These are phyloP conservation scores for Drosophila maculinotata DNA, from an alignment of 2,888 invertebrate species.

Conservation along the genomic window DNA sequence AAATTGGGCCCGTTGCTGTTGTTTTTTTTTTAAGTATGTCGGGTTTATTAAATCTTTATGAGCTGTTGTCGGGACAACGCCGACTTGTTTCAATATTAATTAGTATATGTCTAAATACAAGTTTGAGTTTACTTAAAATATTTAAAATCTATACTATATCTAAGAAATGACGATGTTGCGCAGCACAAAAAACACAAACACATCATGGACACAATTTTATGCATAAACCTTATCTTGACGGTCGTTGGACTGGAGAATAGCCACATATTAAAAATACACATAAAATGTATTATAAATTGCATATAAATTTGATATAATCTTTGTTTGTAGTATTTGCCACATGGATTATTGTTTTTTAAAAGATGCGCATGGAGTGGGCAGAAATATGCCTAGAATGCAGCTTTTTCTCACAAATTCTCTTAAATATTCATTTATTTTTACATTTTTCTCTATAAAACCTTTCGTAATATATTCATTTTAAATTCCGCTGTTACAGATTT, in stretches of 20 bases:
- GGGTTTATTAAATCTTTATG: conserved; percentile 70
- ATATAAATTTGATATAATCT: conserved; percentile 29
- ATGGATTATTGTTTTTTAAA: no score
- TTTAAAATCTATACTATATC: conserved; percentile 44
- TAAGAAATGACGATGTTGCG: neutral
- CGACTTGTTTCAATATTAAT: conserved; percentile 69
- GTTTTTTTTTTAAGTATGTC: conserved; percentile 13
- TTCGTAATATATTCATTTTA: no score
- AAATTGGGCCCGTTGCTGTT: conserved; percentile 18
- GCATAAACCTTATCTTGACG: conserved; percentile 17
- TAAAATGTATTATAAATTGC: conserved; percentile 44
- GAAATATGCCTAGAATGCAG: no score
- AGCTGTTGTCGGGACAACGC: conserved; percentile 35
- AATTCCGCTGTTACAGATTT: no score
- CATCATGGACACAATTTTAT: conserved; percentile 17
- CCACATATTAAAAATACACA: conserved; percentile 25
- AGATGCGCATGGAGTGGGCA: neutral
- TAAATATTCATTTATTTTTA: no score
- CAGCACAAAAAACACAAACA: neutral
- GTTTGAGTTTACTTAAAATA: conserved; percentile 57
- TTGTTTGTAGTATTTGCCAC: conserved; percentile 2
- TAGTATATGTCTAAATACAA: conserved; percentile 68
- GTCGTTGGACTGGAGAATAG: conserved; percentile 12
- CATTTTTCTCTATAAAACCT: no score
- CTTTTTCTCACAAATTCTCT: no score